Conservation (phyloP, 2,888 invertebrate genomes). For the Luperina testacea region DNA sequence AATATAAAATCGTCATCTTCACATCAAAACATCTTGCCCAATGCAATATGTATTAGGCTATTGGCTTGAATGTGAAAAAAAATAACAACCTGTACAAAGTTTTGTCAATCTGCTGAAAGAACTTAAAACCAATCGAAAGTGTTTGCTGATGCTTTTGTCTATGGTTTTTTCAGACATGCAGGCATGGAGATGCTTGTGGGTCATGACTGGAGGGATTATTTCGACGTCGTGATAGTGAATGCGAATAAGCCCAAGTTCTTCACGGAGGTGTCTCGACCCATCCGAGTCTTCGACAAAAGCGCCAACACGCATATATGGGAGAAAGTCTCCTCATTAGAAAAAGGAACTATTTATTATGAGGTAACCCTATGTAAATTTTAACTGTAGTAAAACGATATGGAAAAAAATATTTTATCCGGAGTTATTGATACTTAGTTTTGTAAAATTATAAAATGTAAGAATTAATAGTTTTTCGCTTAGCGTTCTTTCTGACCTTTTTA, state of each 20-base stretch:
- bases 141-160: slow-evolving; percentile 9
- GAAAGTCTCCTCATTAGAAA: slow-evolving; percentile 95
- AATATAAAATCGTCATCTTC: neutral
- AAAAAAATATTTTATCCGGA: neutral
- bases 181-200: slow-evolving; percentile 98
- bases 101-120: no score
- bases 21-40: neutral
- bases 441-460: neutral
- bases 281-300: slow-evolving; percentile 95
- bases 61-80: neutral
- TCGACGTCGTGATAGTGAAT: slow-evolving; percentile 98
- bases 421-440: neutral
- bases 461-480: neutral
- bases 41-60: neutral
- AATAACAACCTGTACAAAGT: neutral
- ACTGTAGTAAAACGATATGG: neutral
- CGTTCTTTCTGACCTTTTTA: neutral
- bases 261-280: slow-evolving; percentile 96
- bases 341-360: slow-evolving; percentile 97
- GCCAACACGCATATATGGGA: slow-evolving; percentile 97
- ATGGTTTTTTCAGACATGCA: slow-evolving; percentile 92
- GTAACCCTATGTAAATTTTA: slow-evolving; percentile 82
- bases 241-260: slow-evolving; percentile 99
- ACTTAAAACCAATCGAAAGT: neutral
- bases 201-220: slow-evolving; percentile 96